Conservation (phyloP, 2,888 invertebrate species). For the Drosophila falleni region DNA sequence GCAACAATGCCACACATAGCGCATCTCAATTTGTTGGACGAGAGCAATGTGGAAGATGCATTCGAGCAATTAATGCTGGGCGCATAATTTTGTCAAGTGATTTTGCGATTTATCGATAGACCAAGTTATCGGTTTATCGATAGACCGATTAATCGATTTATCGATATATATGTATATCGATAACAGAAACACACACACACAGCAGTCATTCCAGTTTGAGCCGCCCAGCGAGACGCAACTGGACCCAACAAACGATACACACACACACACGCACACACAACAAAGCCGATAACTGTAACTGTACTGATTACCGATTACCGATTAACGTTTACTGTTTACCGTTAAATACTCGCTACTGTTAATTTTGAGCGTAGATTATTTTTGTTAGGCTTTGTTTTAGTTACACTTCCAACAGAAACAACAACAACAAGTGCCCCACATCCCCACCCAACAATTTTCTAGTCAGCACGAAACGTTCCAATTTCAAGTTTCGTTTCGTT, state of each 20-base stretch:
- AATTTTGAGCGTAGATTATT: slow-evolving; percentile 41
- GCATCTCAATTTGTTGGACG: slow-evolving; percentile 89
- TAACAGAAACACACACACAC: slow-evolving; percentile 35
- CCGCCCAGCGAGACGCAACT: slow-evolving; percentile 66
- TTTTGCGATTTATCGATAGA: slow-evolving; percentile 35
- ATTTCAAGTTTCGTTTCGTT: slow-evolving; percentile 37
- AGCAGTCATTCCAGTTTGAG: slow-evolving; percentile 58
- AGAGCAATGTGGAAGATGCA: slow-evolving; percentile 93
- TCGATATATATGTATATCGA: neutral
- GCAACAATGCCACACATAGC: slow-evolving; percentile 91
- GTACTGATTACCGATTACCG: slow-evolving; percentile 74
- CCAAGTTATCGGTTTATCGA: slow-evolving; percentile 5
- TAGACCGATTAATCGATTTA: neutral
- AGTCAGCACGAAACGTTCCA: slow-evolving; percentile 50
- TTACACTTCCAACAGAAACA: slow-evolving; percentile 18
- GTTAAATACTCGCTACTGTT: slow-evolving; percentile 38
- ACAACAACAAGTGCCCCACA: neutral
- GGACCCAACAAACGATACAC: slow-evolving; percentile 59
- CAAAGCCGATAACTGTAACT: slow-evolving; percentile 54
- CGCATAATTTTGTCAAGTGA: slow-evolving; percentile 66
- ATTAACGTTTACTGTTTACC: slow-evolving; percentile 32
- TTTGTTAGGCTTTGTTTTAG: slow-evolving; percentile 34
- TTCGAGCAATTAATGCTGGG: slow-evolving; percentile 93
- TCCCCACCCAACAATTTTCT: slow-evolving; percentile 29
- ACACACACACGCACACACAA: slow-evolving; percentile 25